These are phyloP conservation scores for Hylyphantes graminicola DNA, from an alignment of 1,140 invertebrate genomes.

Conservation along the genomic window DNA sequence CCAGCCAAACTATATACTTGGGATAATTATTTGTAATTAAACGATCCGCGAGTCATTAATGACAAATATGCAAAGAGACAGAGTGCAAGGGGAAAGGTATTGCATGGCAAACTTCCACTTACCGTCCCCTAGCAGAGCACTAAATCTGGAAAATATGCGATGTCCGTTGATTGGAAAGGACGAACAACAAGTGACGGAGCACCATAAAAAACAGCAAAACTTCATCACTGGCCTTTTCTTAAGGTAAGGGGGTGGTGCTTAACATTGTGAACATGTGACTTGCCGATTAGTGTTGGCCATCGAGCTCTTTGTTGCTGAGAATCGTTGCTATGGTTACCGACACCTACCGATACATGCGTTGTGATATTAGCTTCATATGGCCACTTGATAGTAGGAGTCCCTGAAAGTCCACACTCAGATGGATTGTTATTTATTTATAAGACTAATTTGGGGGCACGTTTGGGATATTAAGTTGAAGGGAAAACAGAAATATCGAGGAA, in stretches of 20 bases:
- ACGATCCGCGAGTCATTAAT: too few species aligned
- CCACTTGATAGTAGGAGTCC: not conserved
- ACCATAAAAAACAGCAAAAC: not conserved
- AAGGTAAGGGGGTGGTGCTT: slow-evolving; percentile 12
- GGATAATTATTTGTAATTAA: too few species aligned
- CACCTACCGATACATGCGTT: slow-evolving; percentile 29
- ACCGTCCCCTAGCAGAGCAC: not conserved
- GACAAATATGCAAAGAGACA: too few species aligned
- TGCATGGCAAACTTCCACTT: slow-evolving; percentile 29
- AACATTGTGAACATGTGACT: slow-evolving; percentile 28
- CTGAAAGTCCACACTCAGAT: not conserved
- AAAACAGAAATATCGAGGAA: too few species aligned
- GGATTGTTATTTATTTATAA: slow-evolving; percentile 25
- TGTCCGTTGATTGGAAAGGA: slow-evolving; percentile 1
- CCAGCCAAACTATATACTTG: not conserved
- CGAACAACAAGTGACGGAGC: slow-evolving; percentile 37
- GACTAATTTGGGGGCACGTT: not conserved
- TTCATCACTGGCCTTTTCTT: slow-evolving; percentile 12
- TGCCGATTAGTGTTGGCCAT: not conserved
- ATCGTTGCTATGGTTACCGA: slow-evolving; percentile 21
- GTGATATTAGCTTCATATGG: slow-evolving; percentile 6
- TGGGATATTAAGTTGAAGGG: not conserved
- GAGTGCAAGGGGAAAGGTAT: not conserved
- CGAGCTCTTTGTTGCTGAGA: slow-evolving; percentile 29
- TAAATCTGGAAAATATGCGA: slow-evolving; percentile 9